phyloP scores from a whole-genome alignment of 2,888 invertebrate genomes.

The Cephus sareptanus region DNA sequence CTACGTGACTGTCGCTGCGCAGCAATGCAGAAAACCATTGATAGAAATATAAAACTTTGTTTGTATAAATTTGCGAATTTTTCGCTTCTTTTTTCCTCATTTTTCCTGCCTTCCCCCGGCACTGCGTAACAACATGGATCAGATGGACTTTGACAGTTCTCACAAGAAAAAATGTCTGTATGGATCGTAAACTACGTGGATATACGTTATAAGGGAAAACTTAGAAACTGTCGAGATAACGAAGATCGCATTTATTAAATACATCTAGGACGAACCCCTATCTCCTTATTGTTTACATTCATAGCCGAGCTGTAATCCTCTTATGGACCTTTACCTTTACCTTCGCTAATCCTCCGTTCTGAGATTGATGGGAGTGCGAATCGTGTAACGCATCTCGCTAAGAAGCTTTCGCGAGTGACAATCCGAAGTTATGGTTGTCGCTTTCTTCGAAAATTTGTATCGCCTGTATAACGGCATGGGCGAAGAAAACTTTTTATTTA shows the following conservation, averaged over 20 bases:
- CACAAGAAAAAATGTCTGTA: neutral
- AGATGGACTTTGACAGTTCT: neutral
- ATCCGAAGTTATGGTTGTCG: neutral
- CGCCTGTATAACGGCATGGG: neutral
- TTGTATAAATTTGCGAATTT: neutral
- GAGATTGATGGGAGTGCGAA: neutral
- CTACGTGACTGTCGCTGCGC: neutral
- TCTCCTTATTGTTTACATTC: neutral
- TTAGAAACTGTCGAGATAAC: neutral
- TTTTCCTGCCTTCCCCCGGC: neutral
- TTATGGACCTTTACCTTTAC: neutral
- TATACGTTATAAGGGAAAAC: neutral
- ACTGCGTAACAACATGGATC: neutral
- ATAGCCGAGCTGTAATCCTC: neutral
- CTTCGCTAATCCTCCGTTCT: neutral
- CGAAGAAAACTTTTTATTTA: neutral
- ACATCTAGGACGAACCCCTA: neutral
- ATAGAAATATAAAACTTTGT: neutral
- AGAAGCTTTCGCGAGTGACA: neutral
- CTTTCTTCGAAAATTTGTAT: neutral
- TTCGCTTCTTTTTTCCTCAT: neutral
- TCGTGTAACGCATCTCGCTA: neutral
- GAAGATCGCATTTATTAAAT: neutral
- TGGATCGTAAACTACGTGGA: neutral
- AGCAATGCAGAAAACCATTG: neutral